phyloP scores from a whole-genome alignment of 2,888 invertebrate genomes.

The Eretmocerus hayati region DNA sequence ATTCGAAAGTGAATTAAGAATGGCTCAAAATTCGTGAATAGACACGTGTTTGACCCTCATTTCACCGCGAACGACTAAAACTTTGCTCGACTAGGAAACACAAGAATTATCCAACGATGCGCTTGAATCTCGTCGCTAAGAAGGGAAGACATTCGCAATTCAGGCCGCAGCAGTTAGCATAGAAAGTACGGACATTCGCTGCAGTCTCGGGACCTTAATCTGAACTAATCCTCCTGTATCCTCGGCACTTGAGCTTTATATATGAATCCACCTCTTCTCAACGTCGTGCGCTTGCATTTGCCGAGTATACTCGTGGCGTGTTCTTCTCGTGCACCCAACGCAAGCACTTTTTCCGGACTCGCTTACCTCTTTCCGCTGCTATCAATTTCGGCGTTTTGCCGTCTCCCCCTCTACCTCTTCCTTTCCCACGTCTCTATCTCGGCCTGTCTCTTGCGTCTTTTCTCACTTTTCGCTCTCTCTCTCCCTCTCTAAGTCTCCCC shows the following conservation, averaged over 20 bases:
- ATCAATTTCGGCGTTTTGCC: conserved; percentile 10
- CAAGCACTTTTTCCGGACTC: conserved; percentile 6
- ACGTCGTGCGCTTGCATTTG: neutral
- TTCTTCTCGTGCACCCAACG: neutral
- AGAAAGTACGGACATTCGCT: conserved; percentile 37
- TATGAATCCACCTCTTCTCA: neutral
- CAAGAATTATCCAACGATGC: too few relatives aligned
- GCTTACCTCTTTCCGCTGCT: conserved; percentile 12
- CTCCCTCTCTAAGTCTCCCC: too few relatives aligned
- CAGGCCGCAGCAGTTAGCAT: conserved; percentile 35
- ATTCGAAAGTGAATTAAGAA: too few relatives aligned
- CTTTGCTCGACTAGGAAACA: too few relatives aligned
- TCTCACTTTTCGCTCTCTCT: neutral
- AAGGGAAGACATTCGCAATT: conserved; percentile 19
- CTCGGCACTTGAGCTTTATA: conserved; percentile 23
- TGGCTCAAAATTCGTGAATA: too few relatives aligned
- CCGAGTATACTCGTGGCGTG: conserved; percentile 11
- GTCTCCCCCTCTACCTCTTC: neutral
- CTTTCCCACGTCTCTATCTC: neutral
- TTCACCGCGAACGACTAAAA: neutral
- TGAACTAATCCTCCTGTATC: conserved; percentile 39
- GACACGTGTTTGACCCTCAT: conserved; percentile 11
- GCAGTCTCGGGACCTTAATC: conserved; percentile 34
- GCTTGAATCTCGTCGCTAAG: too few relatives aligned
- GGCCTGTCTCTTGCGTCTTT: neutral